Evolutionary conservation across 2,113 vertebrate genomes (phyloP).

Genomic region (Solea solea): DNA sequence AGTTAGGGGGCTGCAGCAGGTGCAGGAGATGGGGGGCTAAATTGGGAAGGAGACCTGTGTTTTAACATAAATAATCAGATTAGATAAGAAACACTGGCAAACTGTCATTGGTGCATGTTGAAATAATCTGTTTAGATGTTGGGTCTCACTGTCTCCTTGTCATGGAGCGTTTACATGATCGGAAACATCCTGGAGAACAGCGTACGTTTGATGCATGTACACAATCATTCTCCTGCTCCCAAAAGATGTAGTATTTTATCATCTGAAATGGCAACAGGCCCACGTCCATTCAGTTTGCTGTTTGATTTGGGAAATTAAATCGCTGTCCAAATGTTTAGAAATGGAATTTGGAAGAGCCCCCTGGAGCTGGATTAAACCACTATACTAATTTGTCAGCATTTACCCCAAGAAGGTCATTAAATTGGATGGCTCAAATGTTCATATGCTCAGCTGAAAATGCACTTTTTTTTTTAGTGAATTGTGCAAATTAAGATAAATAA

Average conservation of each 20-base stretch:
- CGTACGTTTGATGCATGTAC: conserved; percentile 39
- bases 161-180: conserved; percentile 37
- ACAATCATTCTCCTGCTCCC: conserved; percentile 12
- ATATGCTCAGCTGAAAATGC: conserved; percentile 15
- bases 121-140: conserved; percentile 43
- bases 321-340: conserved; percentile 28
- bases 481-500: not conserved
- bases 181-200: conserved; percentile 12
- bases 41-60: conserved; percentile 29
- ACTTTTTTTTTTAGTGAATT: conserved; percentile 6
- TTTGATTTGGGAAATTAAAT: conserved; percentile 36
- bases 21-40: conserved; percentile 10
- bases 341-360: conserved; percentile 38
- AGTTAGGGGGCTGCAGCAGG: conserved; percentile 3
- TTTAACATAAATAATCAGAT: conserved; percentile 69
- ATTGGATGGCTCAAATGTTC: conserved; percentile 36
- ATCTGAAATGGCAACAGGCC: not conserved
- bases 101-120: conserved; percentile 41
- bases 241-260: conserved; percentile 9
- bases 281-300: not conserved
- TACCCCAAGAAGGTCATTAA: conserved; percentile 52
- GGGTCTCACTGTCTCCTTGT: conserved; percentile 45
- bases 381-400: conserved; percentile 53
- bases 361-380: conserved; percentile 33
- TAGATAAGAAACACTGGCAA: conserved; percentile 58